Evolutionary conservation across 2,113 vertebrate genomes (phyloP).

Genomic region (Etheostoma spectabile): DNA sequence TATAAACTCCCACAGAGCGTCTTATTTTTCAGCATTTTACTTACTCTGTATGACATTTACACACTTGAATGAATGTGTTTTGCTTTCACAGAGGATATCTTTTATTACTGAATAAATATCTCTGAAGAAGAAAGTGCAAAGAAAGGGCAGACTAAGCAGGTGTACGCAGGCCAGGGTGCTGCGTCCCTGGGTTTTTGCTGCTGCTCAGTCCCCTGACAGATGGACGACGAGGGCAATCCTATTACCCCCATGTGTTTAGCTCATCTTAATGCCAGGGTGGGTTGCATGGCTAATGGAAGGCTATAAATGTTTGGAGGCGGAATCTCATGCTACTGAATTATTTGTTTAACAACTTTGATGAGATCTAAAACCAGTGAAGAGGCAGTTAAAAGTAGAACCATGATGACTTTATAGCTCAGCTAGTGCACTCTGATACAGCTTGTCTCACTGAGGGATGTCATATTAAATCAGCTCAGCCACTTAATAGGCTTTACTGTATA

Average conservation of each 20-base stretch:
- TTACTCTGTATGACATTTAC: constrained; percentile 50
- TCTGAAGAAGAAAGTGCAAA: constrained; percentile 50
- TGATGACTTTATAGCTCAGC: constrained; percentile 30
- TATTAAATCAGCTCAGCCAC: constrained; percentile 24
- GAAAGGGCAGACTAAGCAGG: constrained; percentile 65
- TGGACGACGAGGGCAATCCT: constrained; percentile 86
- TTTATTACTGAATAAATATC: constrained; percentile 63
- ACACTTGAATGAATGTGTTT: constrained; percentile 42
- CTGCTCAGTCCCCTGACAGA: constrained; percentile 76
- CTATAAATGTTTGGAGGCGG: constrained; percentile 57
- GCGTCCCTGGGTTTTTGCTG: constrained; percentile 59
- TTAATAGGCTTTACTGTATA: constrained; percentile 40
- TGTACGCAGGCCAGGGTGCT: constrained; percentile 64
- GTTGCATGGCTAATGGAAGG: constrained; percentile 76
- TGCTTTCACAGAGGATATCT: constrained; percentile 32
- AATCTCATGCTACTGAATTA: constrained; percentile 59
- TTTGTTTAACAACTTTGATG: constrained; percentile 65
- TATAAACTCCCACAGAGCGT: constrained; percentile 29
- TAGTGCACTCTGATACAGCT: constrained; percentile 10
- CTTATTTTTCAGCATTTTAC: constrained; percentile 41
- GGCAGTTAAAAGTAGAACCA: constrained; percentile 28
- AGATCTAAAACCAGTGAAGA: constrained; percentile 32
- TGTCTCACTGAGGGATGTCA: constrained; percentile 24
- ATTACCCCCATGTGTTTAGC: constrained; percentile 86
- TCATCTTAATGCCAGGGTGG: constrained; percentile 84